A percentile compares a stretch with the other conserved stretches of the same genome.
Evolutionary conservation across 2,113 vertebrate genomes (phyloP).

Genomic region (Prolemur simus): DNA sequence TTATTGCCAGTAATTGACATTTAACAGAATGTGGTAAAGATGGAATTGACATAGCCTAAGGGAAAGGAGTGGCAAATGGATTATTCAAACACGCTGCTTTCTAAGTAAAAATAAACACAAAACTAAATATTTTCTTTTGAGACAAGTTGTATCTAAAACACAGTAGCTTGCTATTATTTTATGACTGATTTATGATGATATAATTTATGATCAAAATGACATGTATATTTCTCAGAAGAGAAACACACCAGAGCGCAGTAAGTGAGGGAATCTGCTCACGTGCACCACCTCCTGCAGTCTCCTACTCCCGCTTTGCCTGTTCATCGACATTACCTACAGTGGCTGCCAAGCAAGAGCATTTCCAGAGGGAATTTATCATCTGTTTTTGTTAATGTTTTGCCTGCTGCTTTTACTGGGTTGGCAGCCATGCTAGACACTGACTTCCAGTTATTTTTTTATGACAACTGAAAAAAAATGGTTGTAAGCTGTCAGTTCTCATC

Average conservation of each 20-base stretch:
- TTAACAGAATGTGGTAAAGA: slow-evolving; percentile 19
- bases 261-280: neutral
- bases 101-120: neutral
- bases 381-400: slow-evolving; percentile 62
- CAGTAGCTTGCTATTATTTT: neutral
- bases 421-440: slow-evolving; percentile 23
- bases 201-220: neutral
- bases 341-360: neutral
- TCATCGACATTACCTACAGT: neutral
- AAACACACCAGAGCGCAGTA: neutral
- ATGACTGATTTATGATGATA: neutral
- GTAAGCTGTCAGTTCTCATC: slow-evolving; percentile 55
- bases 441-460: slow-evolving; percentile 39
- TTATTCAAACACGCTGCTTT: neutral
- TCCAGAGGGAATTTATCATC: slow-evolving; percentile 45
- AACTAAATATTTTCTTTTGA: neutral
- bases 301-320: neutral
- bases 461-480: slow-evolving; percentile 53
- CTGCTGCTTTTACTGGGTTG: slow-evolving; percentile 44
- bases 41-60: neutral
- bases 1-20: neutral
- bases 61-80: neutral
- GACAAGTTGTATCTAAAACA: neutral
- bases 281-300: neutral
- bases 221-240: neutral